A percentile compares a stretch with the other conserved stretches of the same genome.
phyloP scores from a whole-genome alignment of 2,113 vertebrate genomes.

The Tyto alba region DNA sequence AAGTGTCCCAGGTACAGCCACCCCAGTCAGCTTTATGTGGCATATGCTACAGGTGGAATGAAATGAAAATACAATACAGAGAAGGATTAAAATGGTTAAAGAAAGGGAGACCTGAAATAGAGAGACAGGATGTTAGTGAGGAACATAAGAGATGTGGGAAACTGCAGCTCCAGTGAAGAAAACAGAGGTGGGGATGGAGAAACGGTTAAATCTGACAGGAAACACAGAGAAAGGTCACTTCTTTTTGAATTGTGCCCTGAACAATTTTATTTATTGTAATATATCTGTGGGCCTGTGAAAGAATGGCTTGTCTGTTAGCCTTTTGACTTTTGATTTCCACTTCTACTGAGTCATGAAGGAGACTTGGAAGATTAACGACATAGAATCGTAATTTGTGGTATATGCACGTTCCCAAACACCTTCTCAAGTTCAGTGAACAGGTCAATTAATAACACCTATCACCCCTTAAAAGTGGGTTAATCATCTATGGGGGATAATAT shows the following conservation, averaged over 20 bases:
- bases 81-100: neutral
- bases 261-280: neutral
- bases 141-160: rapidly evolving
- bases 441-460: slow-evolving; percentile 41
- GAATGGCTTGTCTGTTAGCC: neutral
- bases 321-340: slow-evolving; percentile 9
- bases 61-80: neutral
- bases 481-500: neutral
- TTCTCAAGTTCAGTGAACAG: slow-evolving; percentile 18
- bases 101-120: neutral
- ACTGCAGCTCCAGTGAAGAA: neutral
- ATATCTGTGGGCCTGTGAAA: neutral
- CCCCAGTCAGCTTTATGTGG: neutral
- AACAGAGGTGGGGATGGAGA: neutral
- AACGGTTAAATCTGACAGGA: neutral
- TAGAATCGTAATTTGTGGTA: neutral
- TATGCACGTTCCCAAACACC: neutral
- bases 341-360: slow-evolving; percentile 17
- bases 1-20: neutral
- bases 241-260: neutral
- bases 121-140: rapidly evolving
- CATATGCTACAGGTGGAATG: rapidly evolving
- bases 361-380: neutral
- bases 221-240: neutral
- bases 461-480: slow-evolving; percentile 16